Percentiles rank a stretch among this genome's conserved stretches.
These are phyloP conservation scores for Pristionchus maxplancki DNA, from an alignment of 2,888 invertebrate genomes.

Conservation along the genomic window DNA sequence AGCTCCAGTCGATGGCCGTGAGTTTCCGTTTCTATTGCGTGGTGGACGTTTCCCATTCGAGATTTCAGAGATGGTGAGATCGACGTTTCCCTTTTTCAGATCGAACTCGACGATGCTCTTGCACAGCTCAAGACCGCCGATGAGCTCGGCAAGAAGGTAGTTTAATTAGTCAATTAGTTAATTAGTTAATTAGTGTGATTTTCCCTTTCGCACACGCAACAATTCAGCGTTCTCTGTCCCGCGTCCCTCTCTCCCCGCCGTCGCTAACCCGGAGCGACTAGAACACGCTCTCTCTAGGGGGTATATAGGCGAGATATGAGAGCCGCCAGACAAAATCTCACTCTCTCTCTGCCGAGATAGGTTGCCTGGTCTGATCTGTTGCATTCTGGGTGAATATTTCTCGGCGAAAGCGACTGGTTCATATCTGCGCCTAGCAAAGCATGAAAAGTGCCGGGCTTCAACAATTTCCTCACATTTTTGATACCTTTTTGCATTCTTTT, in stretches of 20 bases:
- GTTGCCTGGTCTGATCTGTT: background rate
- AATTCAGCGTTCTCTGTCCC: too few species aligned
- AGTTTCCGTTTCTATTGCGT: background rate
- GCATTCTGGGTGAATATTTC: background rate
- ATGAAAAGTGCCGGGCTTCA: background rate
- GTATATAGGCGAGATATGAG: background rate
- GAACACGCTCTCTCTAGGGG: background rate
- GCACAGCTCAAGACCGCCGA: constrained; percentile 99
- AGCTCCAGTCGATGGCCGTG: constrained; percentile 93
- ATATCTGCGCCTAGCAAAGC: background rate
- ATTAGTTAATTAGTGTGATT: background rate
- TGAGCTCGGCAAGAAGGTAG: constrained; percentile 97
- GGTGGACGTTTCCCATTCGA: background rate
- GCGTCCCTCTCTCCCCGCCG: background rate
- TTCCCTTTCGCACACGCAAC: too few species aligned
- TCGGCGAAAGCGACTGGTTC: background rate
- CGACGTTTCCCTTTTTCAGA: constrained; percentile 79
- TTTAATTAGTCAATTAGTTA: background rate
- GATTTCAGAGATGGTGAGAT: background rate
- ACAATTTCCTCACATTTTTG: background rate
- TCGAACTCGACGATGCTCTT: constrained; percentile 97
- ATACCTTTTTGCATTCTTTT: background rate
- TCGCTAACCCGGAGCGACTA: background rate
- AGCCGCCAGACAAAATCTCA: background rate
- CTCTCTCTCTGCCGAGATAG: background rate